Conservation (phyloP, 2,797 vertebrate species). For the Channallabes apus region DNA sequence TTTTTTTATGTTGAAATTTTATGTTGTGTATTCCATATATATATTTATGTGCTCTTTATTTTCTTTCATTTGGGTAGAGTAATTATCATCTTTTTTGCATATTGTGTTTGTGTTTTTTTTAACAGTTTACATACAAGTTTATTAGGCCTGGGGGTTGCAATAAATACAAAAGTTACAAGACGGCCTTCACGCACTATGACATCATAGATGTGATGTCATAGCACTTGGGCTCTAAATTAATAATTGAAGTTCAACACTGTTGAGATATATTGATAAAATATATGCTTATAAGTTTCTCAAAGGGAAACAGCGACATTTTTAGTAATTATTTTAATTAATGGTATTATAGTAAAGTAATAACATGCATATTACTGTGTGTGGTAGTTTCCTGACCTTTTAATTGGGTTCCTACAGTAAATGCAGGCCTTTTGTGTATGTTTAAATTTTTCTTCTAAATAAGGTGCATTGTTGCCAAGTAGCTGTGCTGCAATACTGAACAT, state of each 20-base stretch:
- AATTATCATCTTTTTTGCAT: neutral
- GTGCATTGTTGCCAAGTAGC: neutral
- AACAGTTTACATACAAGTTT: conserved; percentile 12
- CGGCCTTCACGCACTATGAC: no score
- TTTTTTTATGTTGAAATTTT: neutral
- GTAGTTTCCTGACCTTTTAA: conserved; percentile 3
- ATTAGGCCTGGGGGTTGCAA: conserved; percentile 26
- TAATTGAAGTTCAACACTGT: conserved; percentile 13
- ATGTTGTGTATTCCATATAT: neutral
- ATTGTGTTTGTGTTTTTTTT: neutral
- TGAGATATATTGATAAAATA: conserved; percentile 27
- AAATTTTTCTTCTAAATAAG: neutral
- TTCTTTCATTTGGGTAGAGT: neutral
- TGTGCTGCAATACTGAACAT: neutral
- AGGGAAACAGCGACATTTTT: neutral
- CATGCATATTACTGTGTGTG: neutral
- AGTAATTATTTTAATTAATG: neutral
- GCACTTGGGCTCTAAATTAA: neutral
- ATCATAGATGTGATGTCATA: no score
- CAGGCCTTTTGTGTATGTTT: neutral
- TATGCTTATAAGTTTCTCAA: neutral
- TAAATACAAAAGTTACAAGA: neutral
- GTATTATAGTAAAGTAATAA: neutral
- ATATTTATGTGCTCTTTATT: neutral
- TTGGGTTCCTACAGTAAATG: neutral